Evolutionary conservation across 2,113 vertebrate species (phyloP).

Genomic region (Carlito syrichta): DNA sequence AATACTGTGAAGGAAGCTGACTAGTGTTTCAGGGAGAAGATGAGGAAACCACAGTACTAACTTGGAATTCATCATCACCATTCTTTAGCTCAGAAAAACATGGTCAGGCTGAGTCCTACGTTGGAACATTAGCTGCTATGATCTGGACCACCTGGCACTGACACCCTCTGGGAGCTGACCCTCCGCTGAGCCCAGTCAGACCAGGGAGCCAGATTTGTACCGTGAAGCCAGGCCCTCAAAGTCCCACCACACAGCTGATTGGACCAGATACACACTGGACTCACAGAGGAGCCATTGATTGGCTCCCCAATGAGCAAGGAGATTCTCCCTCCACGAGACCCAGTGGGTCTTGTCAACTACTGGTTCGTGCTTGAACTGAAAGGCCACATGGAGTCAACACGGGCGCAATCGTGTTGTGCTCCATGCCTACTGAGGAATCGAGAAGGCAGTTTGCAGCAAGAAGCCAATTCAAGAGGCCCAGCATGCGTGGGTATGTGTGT

Average conservation of each 20-base stretch:
- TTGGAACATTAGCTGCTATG: too few species aligned
- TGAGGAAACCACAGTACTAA: neutral
- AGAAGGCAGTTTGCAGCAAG: neutral
- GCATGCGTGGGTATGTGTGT: neutral
- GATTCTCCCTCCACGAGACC: neutral
- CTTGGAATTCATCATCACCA: neutral
- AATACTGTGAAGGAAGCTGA: neutral
- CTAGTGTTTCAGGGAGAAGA: neutral
- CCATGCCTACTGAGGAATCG: neutral
- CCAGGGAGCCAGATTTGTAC: neutral
- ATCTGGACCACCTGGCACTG: neutral
- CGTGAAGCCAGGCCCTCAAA: accelerated
- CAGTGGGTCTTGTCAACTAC: neutral
- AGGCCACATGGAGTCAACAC: neutral
- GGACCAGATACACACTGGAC: too few species aligned
- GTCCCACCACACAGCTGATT: neutral
- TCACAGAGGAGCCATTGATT: neutral
- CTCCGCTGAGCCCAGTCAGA: too few species aligned
- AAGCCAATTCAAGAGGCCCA: neutral
- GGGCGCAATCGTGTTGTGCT: neutral
- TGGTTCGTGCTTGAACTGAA: neutral
- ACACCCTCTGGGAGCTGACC: neutral
- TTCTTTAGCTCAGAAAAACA: neutral
- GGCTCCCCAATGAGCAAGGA: neutral
- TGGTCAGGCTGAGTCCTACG: neutral